Evolutionary conservation across 2,888 invertebrate genomes (phyloP).

Genomic region (Acanthacorydalis orientalis): DNA sequence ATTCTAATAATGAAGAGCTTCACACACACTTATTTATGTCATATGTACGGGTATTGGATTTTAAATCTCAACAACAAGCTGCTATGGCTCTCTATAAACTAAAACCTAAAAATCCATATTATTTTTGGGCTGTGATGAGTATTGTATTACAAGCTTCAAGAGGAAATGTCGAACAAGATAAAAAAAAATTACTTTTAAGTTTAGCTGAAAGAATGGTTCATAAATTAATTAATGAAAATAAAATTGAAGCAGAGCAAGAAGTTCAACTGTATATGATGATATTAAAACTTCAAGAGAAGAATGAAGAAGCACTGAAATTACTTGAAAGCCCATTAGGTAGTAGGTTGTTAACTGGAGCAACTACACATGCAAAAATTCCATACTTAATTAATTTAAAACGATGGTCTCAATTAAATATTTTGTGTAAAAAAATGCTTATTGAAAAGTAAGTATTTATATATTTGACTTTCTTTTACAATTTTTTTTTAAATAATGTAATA

Average conservation of each 20-base stretch:
- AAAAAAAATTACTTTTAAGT: slow-evolving; percentile 55
- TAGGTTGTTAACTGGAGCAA: slow-evolving; percentile 48
- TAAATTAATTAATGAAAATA: slow-evolving; percentile 72
- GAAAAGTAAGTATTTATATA: slow-evolving; percentile 40
- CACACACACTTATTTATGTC: slow-evolving; percentile 92
- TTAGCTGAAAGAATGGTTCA: slow-evolving; percentile 89
- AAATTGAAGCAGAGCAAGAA: slow-evolving; percentile 87
- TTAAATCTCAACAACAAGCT: slow-evolving; percentile 74
- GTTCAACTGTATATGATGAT: slow-evolving; percentile 82
- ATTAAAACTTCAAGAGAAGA: slow-evolving; percentile 62
- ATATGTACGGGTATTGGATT: slow-evolving; percentile 79
- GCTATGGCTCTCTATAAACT: slow-evolving; percentile 84
- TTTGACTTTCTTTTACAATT: no score
- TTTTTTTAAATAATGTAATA: no score
- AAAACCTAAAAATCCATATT: slow-evolving; percentile 87
- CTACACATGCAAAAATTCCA: slow-evolving; percentile 52
- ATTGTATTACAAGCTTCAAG: slow-evolving; percentile 74
- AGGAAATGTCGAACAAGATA: slow-evolving; percentile 32
- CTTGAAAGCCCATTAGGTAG: slow-evolving; percentile 61
- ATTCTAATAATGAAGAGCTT: slow-evolving; percentile 80
- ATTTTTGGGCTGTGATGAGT: slow-evolving; percentile 97
- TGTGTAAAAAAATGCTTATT: slow-evolving; percentile 55
- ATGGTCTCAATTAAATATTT: slow-evolving; percentile 57
- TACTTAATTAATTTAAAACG: slow-evolving; percentile 53
- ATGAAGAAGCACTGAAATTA: slow-evolving; percentile 62